Percentiles rank a stretch among this genome's conserved stretches.
Evolutionary conservation across 2,888 invertebrate genomes (phyloP).

Genomic region (Hemistola chrysoprasaria): DNA sequence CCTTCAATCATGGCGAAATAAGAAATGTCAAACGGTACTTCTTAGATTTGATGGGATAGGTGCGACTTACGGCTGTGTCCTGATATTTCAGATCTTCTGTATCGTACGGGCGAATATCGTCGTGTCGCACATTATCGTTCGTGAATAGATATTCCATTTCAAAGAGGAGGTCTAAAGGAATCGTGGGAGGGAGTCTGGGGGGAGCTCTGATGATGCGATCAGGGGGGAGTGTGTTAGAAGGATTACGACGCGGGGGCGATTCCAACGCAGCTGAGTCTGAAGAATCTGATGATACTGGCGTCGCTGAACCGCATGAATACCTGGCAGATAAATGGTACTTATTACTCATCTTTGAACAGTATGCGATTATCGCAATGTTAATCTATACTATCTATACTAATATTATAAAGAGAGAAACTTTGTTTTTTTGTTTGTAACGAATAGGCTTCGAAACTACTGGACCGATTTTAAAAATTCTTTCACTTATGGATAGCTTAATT

Average conservation of each 20-base stretch:
- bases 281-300: conserved; percentile 70
- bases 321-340: conserved; percentile 35
- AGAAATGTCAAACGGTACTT: too few relatives aligned
- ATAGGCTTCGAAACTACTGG: too few relatives aligned
- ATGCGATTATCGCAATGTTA: too few relatives aligned
- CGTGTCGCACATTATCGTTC: conserved; percentile 51
- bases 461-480: too few relatives aligned
- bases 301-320: conserved; percentile 71
- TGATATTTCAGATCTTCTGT: conserved; percentile 52
- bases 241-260: conserved; percentile 42
- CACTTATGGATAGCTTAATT: too few relatives aligned
- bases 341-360: too few relatives aligned
- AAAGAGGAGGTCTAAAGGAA: too few relatives aligned
- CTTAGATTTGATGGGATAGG: not conserved
- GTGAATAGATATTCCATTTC: conserved; percentile 72
- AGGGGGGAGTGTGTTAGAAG: conserved; percentile 56
- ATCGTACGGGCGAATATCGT: conserved; percentile 54
- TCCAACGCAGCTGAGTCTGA: conserved; percentile 57
- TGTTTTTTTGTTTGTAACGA: too few relatives aligned
- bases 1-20: too few relatives aligned
- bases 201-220: too few relatives aligned
- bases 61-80: conserved; percentile 64
- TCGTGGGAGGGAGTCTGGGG: conserved; percentile 64
- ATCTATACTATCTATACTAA: too few relatives aligned
- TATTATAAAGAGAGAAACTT: too few relatives aligned